Evolutionary conservation across 2,888 invertebrate genomes (phyloP), one percentile per base, ranked within the genome.

Genomic region (Drosophila putrida): DNA sequence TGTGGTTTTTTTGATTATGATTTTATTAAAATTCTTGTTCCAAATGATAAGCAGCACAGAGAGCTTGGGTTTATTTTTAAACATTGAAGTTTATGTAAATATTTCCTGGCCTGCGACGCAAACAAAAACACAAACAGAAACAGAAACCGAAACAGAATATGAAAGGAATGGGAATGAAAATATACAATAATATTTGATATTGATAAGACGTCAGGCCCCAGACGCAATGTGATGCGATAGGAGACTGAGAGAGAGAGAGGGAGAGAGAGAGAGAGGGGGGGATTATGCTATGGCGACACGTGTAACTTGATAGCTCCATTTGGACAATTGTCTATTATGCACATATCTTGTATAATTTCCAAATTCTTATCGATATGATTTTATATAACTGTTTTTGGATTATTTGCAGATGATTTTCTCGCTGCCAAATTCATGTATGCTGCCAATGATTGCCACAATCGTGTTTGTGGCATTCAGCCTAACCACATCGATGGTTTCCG

Each of bases 1-100:
- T 31, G 31, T 31, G 6, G 6, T 67, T 55, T 62, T 62, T 78
- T 54, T 63, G 36, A 44, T 66, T 60, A 58, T 38, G 65, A 63
- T 65, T 75, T 71, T 41, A 82, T 64, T 63, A 65, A 65, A 80
- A 79, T 71, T 76, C 79, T 84, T 88, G 89, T 86, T 84, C 84
- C 84, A 83, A 75, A 84, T 89, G 85, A 86, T 86, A 89, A 81
- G 46, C 25, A n/a, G n/a, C n/a, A n/a, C n/a, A 15, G 66, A 28
- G n/a, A 63, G 67, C 66, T 71, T 58, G 70, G 33, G 75, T 78
- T 83, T 89, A 89, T 86, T 89, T 86, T 89, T 86, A 86, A 81
- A 79, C 82, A 78, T 79, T 81, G 84, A 85, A 87, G 85, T 83
- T 85, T 88, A 81, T 85, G 80, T 88, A 85, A 88, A 84, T 84